These are phyloP conservation scores for Macrosoma leucophasiata DNA, from an alignment of 2,888 invertebrate species.

Conservation along the genomic window DNA sequence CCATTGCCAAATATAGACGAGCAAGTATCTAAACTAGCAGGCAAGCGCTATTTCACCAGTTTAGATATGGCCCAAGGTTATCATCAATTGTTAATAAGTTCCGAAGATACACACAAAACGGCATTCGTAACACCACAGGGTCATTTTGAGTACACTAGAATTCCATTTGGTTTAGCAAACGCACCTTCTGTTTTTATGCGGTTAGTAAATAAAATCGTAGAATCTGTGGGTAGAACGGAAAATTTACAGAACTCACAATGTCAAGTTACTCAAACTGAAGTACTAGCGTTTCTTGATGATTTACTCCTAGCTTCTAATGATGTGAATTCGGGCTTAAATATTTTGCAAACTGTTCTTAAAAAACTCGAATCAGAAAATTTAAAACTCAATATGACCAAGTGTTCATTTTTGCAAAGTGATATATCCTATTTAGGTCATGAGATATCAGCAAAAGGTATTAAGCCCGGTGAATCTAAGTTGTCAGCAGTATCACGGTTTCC, in stretches of 20 bases:
- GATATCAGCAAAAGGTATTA: constrained; percentile 23
- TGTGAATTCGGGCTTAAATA: too few species aligned
- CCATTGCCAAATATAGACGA: constrained; percentile 24
- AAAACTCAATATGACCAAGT: constrained; percentile 28
- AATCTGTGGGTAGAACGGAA: too few species aligned
- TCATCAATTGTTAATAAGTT: background rate
- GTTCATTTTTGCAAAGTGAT: constrained; percentile 26
- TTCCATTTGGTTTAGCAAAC: constrained; percentile 1
- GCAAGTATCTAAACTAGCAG: background rate
- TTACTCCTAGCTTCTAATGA: too few species aligned
- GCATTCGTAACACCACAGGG: background rate
- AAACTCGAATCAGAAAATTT: constrained; percentile 17
- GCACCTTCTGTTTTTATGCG: constrained; percentile 1
- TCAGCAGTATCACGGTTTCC: constrained; percentile 24
- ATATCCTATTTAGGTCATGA: constrained; percentile 28
- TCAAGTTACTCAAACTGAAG: too few species aligned
- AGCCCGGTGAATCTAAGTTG: constrained; percentile 24
- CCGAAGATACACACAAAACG: background rate
- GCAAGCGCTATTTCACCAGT: background rate
- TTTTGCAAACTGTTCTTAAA: constrained; percentile 12
- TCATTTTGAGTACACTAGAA: background rate
- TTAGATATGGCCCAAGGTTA: background rate
- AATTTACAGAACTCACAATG: too few species aligned
- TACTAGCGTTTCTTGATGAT: too few species aligned
- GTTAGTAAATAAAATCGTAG: too few species aligned